phyloP scores from a whole-genome alignment of 1,140 invertebrate species.

The Drosophila kepulauana region DNA sequence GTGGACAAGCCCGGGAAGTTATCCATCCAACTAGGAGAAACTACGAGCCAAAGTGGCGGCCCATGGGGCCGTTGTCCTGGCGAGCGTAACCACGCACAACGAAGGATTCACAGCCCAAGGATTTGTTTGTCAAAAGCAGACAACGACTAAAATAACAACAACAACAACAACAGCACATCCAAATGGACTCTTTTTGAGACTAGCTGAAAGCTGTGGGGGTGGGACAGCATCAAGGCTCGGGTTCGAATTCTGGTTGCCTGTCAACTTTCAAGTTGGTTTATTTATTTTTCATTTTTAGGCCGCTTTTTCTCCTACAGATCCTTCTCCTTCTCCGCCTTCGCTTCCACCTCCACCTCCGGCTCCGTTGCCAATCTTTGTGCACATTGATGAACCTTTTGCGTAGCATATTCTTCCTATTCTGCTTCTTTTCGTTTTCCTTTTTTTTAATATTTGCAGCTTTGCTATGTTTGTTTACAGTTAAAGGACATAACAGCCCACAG shows the following conservation, averaged over 20 bases:
- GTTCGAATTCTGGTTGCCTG: constrained; percentile 48
- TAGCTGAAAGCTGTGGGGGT: neutral
- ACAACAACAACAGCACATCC: constrained; percentile 11
- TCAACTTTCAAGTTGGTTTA: constrained; percentile 68
- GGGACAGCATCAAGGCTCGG: constrained; percentile 8
- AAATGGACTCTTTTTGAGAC: constrained; percentile 45
- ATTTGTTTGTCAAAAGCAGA: constrained; percentile 82
- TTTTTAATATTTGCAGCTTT: constrained; percentile 60
- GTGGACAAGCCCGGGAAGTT: constrained; percentile 49
- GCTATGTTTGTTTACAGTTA: constrained; percentile 60
- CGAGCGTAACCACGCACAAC: constrained; percentile 79
- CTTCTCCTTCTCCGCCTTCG: neutral
- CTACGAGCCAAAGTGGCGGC: constrained; percentile 27
- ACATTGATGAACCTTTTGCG: constrained; percentile 61
- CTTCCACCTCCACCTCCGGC: too few species aligned
- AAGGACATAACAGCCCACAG: constrained; percentile 50
- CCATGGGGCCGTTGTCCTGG: constrained; percentile 69
- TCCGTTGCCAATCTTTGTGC: constrained; percentile 36
- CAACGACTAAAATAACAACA: constrained; percentile 41
- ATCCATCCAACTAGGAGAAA: constrained; percentile 46
- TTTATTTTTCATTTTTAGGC: constrained; percentile 65
- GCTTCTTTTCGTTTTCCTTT: constrained; percentile 8
- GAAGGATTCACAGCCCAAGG: constrained; percentile 69
- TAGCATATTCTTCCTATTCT: constrained; percentile 18
- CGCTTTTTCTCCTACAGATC: constrained; percentile 14